Percentiles rank a stretch among this genome's conserved stretches.
Evolutionary conservation across 2,113 vertebrate genomes (phyloP).

Genomic region (Apus apus): DNA sequence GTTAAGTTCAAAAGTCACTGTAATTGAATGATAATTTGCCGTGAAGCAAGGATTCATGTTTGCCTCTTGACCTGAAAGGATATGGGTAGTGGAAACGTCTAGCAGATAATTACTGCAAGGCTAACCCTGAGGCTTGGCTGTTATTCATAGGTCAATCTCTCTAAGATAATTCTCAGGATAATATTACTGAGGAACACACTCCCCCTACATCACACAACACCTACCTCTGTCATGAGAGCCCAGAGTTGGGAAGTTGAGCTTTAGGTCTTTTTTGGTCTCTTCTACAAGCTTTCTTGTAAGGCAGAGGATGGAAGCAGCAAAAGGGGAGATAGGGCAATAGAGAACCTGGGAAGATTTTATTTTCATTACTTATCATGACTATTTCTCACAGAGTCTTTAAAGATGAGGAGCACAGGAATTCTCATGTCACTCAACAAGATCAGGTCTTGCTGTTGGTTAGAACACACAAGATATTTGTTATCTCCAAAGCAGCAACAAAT

Average conservation of each 20-base stretch:
- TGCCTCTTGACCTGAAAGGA: slow-evolving; percentile 70
- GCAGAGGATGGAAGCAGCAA: neutral
- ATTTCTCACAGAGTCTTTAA: neutral
- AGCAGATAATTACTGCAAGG: slow-evolving; percentile 76
- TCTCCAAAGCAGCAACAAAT: neutral
- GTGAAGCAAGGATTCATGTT: neutral
- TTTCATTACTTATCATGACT: neutral
- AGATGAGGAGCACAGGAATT: neutral
- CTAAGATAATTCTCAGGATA: slow-evolving; percentile 77
- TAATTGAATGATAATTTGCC: slow-evolving; percentile 60
- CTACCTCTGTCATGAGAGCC: neutral
- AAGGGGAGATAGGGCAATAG: neutral
- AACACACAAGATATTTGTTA: neutral
- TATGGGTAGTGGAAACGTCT: slow-evolving; percentile 70
- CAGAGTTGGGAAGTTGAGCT: neutral
- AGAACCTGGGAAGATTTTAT: neutral
- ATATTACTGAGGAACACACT: slow-evolving; percentile 56
- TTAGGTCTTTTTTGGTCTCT: neutral
- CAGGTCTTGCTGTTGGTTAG: neutral
- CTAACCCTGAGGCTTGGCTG: slow-evolving; percentile 76
- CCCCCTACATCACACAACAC: slow-evolving; percentile 60
- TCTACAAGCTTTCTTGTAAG: neutral
- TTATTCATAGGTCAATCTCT: slow-evolving; percentile 81
- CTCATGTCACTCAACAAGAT: neutral
- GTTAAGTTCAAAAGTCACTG: slow-evolving; percentile 2